Conservation (phyloP, 2,888 invertebrate genomes). For the Troides helena region DNA sequence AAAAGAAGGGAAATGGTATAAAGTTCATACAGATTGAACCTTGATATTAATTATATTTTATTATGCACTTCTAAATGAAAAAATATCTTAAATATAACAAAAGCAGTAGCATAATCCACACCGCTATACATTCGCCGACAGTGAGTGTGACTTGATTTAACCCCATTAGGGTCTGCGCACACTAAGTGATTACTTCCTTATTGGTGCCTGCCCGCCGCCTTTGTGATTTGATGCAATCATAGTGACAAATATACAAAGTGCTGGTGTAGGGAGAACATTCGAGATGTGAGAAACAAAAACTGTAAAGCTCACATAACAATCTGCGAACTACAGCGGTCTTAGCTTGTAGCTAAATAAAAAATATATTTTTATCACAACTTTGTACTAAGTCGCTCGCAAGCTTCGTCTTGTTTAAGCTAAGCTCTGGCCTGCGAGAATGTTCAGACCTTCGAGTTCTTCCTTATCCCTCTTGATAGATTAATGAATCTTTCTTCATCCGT, state of each 20-base stretch:
- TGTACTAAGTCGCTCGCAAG: too few relatives aligned
- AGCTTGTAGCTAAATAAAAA: too few relatives aligned
- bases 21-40: too few relatives aligned
- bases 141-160: slow-evolving; percentile 41
- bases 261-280: slow-evolving; percentile 22
- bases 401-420: too few relatives aligned
- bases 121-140: slow-evolving; percentile 22
- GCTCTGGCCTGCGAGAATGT: too few relatives aligned
- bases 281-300: neutral
- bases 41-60: neutral
- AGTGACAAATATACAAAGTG: slow-evolving; percentile 25
- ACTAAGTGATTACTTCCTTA: slow-evolving; percentile 61
- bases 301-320: neutral
- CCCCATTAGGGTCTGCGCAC: slow-evolving; percentile 45
- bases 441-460: too few relatives aligned
- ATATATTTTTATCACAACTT: too few relatives aligned
- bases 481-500: too few relatives aligned
- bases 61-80: neutral
- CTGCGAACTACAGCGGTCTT: neutral
- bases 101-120: slow-evolving; percentile 28
- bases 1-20: too few relatives aligned
- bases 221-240: slow-evolving; percentile 48
- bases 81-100: neutral
- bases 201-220: slow-evolving; percentile 43
- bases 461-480: too few relatives aligned